Conservation (phyloP, 1,140 invertebrate species). For the Acromyrmex heyeri region DNA sequence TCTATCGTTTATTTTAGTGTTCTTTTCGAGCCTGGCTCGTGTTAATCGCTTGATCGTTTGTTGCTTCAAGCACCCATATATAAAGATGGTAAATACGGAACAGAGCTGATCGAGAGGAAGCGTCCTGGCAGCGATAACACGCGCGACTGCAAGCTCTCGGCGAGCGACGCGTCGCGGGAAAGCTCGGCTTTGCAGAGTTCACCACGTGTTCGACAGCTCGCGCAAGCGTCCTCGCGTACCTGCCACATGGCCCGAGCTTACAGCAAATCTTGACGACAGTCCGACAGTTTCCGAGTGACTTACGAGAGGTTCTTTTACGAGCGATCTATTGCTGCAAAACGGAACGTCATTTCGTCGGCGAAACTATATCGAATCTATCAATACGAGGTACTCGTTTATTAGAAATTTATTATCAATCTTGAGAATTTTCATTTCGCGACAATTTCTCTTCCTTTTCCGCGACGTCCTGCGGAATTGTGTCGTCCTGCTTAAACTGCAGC, state of each 20-base stretch:
- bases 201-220: slow-evolving; percentile 78
- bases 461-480: neutral
- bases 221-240: slow-evolving; percentile 75
- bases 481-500: neutral
- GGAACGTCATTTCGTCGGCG: neutral
- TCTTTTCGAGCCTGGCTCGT: neutral
- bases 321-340: neutral
- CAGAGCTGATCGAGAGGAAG: neutral
- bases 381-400: neutral
- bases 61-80: neutral
- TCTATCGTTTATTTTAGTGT: neutral
- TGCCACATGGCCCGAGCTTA: slow-evolving; percentile 5
- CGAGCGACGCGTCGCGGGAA: slow-evolving; percentile 61
- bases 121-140: slow-evolving; percentile 70
- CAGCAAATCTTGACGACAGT: neutral
- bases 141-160: slow-evolving; percentile 77
- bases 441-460: slow-evolving; percentile 7
- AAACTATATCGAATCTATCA: neutral
- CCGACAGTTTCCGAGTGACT: neutral
- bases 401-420: neutral
- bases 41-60: neutral
- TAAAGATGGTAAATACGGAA: neutral
- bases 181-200: slow-evolving; percentile 68
- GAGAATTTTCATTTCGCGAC: neutral
- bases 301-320: neutral